Percentiles rank a stretch among this genome's conserved stretches.
These are phyloP conservation scores for Hydrotaea cyrtoneurina DNA, from an alignment of 2,888 invertebrate species.

Conservation along the genomic window DNA sequence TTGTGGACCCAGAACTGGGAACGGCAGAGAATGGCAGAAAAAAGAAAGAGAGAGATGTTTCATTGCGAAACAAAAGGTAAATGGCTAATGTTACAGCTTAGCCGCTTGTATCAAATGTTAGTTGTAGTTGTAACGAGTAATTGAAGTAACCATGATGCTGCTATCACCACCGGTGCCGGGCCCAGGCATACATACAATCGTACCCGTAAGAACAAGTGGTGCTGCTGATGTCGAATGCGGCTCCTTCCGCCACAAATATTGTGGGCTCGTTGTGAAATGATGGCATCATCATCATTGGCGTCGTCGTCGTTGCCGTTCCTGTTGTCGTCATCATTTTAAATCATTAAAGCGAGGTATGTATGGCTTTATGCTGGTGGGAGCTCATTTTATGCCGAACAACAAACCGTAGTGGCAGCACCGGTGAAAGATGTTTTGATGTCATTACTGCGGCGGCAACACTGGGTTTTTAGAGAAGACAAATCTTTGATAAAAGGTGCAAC, in stretches of 20 bases:
- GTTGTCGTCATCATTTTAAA: slow-evolving; percentile 35
- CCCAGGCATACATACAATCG: neutral
- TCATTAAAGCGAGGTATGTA: slow-evolving; percentile 27
- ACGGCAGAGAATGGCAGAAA: neutral
- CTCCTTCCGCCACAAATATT: slow-evolving; percentile 18
- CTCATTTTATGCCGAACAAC: slow-evolving; percentile 22
- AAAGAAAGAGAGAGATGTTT: slow-evolving; percentile 21
- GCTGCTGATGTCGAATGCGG: neutral
- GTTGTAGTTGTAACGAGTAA: slow-evolving; percentile 31
- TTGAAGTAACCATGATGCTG: slow-evolving; percentile 35
- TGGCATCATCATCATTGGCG: neutral
- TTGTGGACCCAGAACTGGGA: slow-evolving; percentile 24
- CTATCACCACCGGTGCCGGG: neutral
- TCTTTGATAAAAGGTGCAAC: no score
- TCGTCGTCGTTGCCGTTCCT: neutral
- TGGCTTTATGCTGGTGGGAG: neutral
- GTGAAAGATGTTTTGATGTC: slow-evolving; percentile 28
- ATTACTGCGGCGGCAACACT: slow-evolving; percentile 28
- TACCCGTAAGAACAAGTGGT: neutral
- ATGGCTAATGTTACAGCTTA: slow-evolving; percentile 47
- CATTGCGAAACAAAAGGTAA: slow-evolving; percentile 28
- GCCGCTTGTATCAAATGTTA: slow-evolving; percentile 40
- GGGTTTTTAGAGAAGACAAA: no score
- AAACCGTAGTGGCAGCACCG: neutral
- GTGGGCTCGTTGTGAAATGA: slow-evolving; percentile 28